phyloP scores from a whole-genome alignment of 2,797 vertebrate species.

The Chrysocyon brachyurus region DNA sequence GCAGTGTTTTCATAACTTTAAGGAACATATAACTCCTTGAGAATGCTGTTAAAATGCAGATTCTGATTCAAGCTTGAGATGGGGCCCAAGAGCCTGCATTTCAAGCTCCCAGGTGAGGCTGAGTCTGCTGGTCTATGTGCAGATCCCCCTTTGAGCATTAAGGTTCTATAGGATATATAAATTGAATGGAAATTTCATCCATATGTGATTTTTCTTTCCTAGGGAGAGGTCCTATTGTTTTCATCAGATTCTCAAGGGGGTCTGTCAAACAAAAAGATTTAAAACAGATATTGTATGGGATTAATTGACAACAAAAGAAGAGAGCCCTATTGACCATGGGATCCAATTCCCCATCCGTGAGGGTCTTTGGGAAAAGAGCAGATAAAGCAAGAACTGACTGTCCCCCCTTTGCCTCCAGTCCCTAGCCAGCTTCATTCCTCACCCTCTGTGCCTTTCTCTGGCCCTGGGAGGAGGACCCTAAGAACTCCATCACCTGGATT shows the following conservation, averaged over 20 bases:
- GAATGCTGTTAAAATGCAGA: not conserved
- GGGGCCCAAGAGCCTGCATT: not conserved
- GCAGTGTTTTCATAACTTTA: not conserved
- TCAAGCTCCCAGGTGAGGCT: not conserved
- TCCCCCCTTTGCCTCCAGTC: not conserved
- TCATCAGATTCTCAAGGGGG: conserved; percentile 48
- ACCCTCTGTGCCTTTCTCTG: not conserved
- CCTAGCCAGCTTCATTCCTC: not conserved
- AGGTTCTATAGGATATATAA: not conserved
- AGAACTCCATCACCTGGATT: not conserved
- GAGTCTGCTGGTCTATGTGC: not conserved
- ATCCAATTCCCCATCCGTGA: not conserved
- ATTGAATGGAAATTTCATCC: conserved; percentile 23
- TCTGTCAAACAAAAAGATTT: conserved; percentile 30
- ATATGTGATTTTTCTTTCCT: not conserved
- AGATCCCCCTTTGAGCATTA: not conserved
- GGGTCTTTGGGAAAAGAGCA: not conserved
- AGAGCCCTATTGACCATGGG: not conserved
- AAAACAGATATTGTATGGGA: conserved; percentile 28
- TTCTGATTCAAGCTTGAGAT: not conserved
- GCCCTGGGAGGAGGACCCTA: not conserved
- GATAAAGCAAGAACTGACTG: no score
- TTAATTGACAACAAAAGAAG: conserved; percentile 56
- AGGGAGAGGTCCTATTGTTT: not conserved
- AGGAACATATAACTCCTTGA: not conserved